phyloP scores from a whole-genome alignment of 92 coral and sea anemone species.

The Micromussa lordhowensis region DNA sequence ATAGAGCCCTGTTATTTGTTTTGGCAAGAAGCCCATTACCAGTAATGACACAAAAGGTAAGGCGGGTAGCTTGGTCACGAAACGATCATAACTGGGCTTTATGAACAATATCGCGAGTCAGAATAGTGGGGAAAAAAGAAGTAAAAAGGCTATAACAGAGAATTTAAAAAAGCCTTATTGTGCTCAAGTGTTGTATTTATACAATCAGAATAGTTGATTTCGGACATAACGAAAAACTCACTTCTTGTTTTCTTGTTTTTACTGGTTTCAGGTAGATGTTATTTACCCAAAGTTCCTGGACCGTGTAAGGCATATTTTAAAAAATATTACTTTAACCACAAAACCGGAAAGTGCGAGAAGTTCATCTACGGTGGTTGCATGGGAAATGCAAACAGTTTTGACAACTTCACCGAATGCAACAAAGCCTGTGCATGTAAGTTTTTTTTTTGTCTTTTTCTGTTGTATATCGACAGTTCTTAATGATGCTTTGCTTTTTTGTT shows the following conservation, averaged over 20 bases:
- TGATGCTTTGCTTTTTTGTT: too few relatives aligned
- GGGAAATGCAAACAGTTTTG: slow-evolving; percentile 58
- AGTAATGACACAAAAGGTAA: background rate
- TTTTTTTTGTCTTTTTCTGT: background rate
- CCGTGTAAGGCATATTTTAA: slow-evolving; percentile 33
- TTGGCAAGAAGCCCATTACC: too few relatives aligned
- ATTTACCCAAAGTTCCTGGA: slow-evolving; percentile 34
- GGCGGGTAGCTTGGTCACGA: background rate
- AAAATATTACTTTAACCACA: slow-evolving; percentile 33
- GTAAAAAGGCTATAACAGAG: too few relatives aligned
- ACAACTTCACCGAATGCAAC: slow-evolving; percentile 6
- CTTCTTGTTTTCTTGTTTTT: background rate
- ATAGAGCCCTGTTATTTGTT: too few relatives aligned
- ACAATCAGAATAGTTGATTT: too few relatives aligned
- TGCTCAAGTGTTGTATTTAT: background rate
- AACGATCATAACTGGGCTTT: background rate
- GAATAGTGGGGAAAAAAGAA: too few relatives aligned
- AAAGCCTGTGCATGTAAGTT: slow-evolving; percentile 37
- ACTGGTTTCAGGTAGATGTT: slow-evolving; percentile 8
- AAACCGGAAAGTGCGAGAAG: slow-evolving; percentile 38
- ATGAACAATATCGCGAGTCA: background rate
- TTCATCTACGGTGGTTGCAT: slow-evolving; percentile 62
- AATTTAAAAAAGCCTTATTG: too few relatives aligned
- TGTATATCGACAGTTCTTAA: background rate
- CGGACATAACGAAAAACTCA: background rate